Conservation (phyloP, 2,888 invertebrate genomes). For the Tiphia femorata region DNA sequence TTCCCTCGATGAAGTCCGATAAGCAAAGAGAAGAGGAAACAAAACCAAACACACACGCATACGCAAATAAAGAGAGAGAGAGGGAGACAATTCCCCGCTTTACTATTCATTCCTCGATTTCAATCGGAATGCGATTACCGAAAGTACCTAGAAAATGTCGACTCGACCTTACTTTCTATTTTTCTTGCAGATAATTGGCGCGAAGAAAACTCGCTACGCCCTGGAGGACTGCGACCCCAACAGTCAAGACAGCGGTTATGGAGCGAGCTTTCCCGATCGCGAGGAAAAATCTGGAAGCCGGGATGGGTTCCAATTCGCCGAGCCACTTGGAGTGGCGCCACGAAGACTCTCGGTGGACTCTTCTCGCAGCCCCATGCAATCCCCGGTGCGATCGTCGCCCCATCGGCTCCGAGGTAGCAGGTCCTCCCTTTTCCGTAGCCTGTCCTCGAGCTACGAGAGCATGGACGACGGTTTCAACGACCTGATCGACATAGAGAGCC, state of each 20-base stretch:
- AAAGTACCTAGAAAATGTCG: too few species aligned
- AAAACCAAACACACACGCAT: too few species aligned
- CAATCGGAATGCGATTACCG: too few species aligned
- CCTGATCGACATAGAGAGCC: conserved; percentile 73
- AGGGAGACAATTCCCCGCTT: too few species aligned
- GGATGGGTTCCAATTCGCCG: conserved; percentile 62
- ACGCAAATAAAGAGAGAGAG: too few species aligned
- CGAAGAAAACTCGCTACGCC: conserved; percentile 60
- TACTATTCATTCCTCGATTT: too few species aligned
- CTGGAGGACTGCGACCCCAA: conserved; percentile 72
- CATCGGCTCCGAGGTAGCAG: conserved; percentile 21
- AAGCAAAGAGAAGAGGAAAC: too few species aligned
- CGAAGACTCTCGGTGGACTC: conserved; percentile 58
- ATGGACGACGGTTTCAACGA: conserved; percentile 78
- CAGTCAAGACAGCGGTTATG: conserved; percentile 75
- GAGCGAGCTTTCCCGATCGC: conserved; percentile 63
- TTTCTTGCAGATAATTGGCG: conserved; percentile 9
- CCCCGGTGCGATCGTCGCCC: conserved; percentile 54
- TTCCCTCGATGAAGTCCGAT: too few species aligned
- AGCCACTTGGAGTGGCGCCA: conserved; percentile 67
- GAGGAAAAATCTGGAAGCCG: conserved; percentile 30
- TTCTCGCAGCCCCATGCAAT: conserved; percentile 44
- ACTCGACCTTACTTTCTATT: too few species aligned
- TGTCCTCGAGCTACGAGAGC: conserved; percentile 73
- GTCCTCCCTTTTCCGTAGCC: conserved; percentile 67